A percentile compares a stretch with the other conserved stretches of the same genome.
Evolutionary conservation across 2,888 invertebrate species (phyloP).

Genomic region (Argyresthia goedartella): DNA sequence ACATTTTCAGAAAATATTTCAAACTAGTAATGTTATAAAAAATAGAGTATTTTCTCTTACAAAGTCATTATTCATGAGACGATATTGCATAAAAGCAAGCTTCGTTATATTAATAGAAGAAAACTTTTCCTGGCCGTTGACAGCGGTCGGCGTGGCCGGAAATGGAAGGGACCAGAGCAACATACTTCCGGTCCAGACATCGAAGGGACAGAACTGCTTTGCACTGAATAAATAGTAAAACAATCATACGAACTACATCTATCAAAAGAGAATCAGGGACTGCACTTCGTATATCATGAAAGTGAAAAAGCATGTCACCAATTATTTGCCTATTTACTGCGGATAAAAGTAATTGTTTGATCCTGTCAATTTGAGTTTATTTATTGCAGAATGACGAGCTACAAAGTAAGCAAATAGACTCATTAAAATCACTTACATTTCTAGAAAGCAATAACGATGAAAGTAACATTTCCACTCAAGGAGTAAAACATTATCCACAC

Average conservation of each 20-base stretch:
- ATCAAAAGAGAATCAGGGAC: constrained; percentile 29
- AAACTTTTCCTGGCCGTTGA: constrained; percentile 40
- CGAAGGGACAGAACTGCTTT: constrained; percentile 18
- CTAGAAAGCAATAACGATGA: no score
- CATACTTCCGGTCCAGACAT: constrained; percentile 40
- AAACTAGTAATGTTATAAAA: no score
- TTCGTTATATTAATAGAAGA: constrained; percentile 20
- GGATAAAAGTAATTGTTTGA: no score
- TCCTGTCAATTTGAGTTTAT: no score
- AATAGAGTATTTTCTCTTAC: no score
- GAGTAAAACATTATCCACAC: constrained; percentile 1
- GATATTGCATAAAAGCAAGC: neutral
- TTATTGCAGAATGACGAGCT: no score
- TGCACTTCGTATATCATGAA: constrained; percentile 38
- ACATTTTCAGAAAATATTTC: no score
- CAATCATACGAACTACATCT: constrained; percentile 17
- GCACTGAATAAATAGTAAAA: constrained; percentile 18
- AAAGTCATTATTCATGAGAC: no score
- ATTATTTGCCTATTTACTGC: neutral
- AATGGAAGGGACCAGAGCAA: constrained; percentile 55
- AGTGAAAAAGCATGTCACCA: constrained; percentile 19
- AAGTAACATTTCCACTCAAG: no score
- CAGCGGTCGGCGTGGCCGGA: constrained; percentile 39
- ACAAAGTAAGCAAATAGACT: no score
- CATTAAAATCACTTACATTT: no score